These are phyloP conservation scores for Elanus axillaris DNA, from an alignment of 2,113 vertebrate genomes.

Conservation along the genomic window DNA sequence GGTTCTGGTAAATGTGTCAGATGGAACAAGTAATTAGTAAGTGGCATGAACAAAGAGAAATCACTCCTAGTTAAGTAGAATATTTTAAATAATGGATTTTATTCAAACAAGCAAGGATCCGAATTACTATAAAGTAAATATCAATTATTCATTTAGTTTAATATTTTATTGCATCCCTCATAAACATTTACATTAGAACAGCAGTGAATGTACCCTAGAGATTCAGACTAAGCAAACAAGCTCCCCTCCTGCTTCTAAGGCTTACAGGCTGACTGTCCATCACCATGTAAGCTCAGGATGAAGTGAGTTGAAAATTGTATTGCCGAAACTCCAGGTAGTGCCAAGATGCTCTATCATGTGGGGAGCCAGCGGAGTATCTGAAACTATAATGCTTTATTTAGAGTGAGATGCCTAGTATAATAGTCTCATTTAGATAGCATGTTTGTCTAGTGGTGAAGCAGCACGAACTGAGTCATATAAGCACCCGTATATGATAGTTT, in stretches of 20 bases:
- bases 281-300: not conserved
- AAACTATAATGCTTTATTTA: not conserved
- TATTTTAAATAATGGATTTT: conserved; percentile 79
- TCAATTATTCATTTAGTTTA: conserved; percentile 76
- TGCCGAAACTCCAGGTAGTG: not conserved
- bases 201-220: conserved; percentile 48
- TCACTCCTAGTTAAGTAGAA: conserved; percentile 72
- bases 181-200: conserved; percentile 73
- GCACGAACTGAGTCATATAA: not conserved
- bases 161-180: conserved; percentile 74
- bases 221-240: conserved; percentile 61
- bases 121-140: conserved; percentile 75
- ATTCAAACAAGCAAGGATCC: conserved; percentile 73
- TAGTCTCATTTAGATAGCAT: not conserved
- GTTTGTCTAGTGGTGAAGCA: not conserved
- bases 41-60: conserved; percentile 71
- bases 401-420: not conserved
- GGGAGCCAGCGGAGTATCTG: not conserved
- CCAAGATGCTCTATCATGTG: not conserved
- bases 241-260: not conserved
- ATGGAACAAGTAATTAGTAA: conserved; percentile 72
- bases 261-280: not conserved
- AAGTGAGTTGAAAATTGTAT: not conserved
- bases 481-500: not conserved
- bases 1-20: conserved; percentile 65